Evolutionary conservation across 2,797 vertebrate genomes (phyloP).

Genomic region (Sternotherus odoratus): DNA sequence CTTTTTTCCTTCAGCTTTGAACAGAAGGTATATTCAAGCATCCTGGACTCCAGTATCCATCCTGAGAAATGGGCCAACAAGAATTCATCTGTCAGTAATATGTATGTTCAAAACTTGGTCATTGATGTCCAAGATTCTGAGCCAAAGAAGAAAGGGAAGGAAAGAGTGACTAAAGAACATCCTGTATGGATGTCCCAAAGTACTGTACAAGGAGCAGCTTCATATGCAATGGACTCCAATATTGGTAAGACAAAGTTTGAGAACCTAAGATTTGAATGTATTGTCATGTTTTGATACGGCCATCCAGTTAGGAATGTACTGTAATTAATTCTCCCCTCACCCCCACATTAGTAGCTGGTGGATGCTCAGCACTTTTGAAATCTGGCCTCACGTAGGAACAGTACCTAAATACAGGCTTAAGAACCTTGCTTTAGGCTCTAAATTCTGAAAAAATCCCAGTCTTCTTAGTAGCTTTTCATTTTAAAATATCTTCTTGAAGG

Average conservation of each 20-base stretch:
- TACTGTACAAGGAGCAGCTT: slow-evolving; percentile 45
- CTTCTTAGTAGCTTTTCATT: not conserved
- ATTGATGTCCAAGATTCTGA: slow-evolving; percentile 62
- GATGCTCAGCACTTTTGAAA: not conserved
- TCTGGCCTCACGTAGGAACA: not conserved
- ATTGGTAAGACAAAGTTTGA: slow-evolving; percentile 46
- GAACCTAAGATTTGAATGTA: not conserved
- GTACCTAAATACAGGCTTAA: not conserved
- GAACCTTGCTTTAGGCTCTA: not conserved
- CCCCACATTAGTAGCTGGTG: not conserved
- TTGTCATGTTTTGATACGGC: not conserved
- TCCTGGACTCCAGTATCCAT: not conserved
- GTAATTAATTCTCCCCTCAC: not conserved
- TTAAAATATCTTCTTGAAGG: not conserved
- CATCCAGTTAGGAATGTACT: not conserved
- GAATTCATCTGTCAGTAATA: slow-evolving; percentile 27
- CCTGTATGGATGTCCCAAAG: slow-evolving; percentile 75
- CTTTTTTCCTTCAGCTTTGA: slow-evolving; percentile 37
- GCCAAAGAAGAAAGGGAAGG: slow-evolving; percentile 38
- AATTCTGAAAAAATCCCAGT: not conserved
- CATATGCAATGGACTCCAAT: accelerated
- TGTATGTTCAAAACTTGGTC: slow-evolving; percentile 66
- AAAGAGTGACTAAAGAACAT: slow-evolving; percentile 52
- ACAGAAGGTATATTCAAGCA: not conserved
- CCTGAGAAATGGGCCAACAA: slow-evolving; percentile 59